Conservation (phyloP, 1,140 invertebrate species). For the Aricia agestis region DNA sequence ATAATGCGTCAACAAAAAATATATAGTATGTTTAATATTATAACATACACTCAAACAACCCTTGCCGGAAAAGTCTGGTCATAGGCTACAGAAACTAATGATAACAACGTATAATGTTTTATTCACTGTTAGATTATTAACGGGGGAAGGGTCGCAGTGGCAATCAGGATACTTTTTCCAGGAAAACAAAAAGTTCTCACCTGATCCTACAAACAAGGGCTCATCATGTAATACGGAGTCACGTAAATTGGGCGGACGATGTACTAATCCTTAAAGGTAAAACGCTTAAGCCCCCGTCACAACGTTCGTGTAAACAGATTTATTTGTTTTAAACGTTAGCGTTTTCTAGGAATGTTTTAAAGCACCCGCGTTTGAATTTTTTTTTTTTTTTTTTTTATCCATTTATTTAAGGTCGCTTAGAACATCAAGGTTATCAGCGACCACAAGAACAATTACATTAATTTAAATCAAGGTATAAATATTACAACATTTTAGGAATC, state of each 20-base stretch:
- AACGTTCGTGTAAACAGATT: conserved; percentile 62
- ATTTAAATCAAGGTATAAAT: too few species aligned
- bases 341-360: conserved; percentile 26
- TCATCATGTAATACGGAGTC: conserved; percentile 60
- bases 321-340: conserved; percentile 58
- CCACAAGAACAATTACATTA: too few species aligned
- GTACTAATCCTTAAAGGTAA: conserved; percentile 68
- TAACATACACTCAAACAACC: too few species aligned
- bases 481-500: too few species aligned
- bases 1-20: too few species aligned
- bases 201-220: conserved; percentile 56
- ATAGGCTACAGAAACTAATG: not conserved
- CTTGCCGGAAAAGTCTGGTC: not conserved
- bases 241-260: conserved; percentile 67
- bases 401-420: too few species aligned
- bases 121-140: conserved; percentile 7
- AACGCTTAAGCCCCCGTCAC: conserved; percentile 60
- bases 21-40: too few species aligned
- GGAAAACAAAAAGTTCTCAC: conserved; percentile 45
- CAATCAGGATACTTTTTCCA: conserved; percentile 34
- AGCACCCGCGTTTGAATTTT: conserved; percentile 14
- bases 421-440: too few species aligned
- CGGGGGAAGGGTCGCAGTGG: conserved; percentile 21
- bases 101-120: conserved; percentile 2
- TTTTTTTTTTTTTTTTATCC: too few species aligned